A percentile compares a stretch with the other conserved stretches of the same genome.
These are phyloP conservation scores for Calliphora vomitoria DNA, from an alignment of 2,888 invertebrate genomes.

Conservation along the genomic window DNA sequence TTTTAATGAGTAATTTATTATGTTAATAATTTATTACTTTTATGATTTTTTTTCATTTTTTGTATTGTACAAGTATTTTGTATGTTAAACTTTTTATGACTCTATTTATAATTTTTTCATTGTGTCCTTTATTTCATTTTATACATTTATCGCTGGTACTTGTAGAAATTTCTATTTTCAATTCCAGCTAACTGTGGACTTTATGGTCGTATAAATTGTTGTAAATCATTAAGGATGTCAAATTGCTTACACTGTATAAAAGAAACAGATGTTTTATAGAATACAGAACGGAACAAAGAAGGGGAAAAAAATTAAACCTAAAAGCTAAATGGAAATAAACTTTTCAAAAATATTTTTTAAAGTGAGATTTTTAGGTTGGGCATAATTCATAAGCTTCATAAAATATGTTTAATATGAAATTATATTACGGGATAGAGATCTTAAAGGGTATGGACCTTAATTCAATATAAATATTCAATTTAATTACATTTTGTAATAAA, in stretches of 20 bases:
- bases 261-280: constrained; percentile 64
- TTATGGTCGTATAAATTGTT: constrained; percentile 48
- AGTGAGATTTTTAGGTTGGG: background rate
- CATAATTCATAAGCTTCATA: background rate
- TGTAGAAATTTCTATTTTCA: constrained; percentile 41
- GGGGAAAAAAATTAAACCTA: background rate
- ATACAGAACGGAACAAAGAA: constrained; percentile 6
- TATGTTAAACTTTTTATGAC: constrained; percentile 59
- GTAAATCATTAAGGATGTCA: constrained; percentile 70
- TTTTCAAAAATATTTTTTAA: constrained; percentile 2
- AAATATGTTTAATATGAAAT: too few species aligned
- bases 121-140: constrained; percentile 11
- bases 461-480: too few species aligned
- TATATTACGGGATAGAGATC: too few species aligned
- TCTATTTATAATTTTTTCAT: constrained; percentile 30
- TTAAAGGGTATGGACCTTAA: background rate
- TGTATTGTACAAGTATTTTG: constrained; percentile 24
- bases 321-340: constrained; percentile 17
- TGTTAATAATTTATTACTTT: constrained; percentile 72
- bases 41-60: constrained; percentile 63
- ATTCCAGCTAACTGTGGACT: constrained; percentile 46
- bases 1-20: constrained; percentile 71
- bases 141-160: constrained; percentile 36
- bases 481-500: too few species aligned
- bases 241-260: constrained; percentile 48